Percentiles rank a stretch among this genome's conserved stretches.
phyloP scores from a whole-genome alignment of 2,888 invertebrate genomes.

The Leuctra nigra region DNA sequence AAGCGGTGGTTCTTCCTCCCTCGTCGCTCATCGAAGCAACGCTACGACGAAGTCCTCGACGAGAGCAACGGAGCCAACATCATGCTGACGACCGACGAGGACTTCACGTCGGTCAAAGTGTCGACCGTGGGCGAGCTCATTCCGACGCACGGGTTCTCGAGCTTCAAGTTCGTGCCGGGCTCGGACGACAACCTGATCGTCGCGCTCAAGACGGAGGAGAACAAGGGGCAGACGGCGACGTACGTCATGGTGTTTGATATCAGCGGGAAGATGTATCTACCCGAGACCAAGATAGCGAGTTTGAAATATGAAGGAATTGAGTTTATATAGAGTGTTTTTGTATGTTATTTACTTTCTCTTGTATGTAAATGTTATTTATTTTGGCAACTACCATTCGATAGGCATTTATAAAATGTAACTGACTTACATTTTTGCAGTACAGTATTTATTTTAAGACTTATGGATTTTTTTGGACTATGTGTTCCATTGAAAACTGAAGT shows the following conservation, averaged over 20 bases:
- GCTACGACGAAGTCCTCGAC: constrained; percentile 86
- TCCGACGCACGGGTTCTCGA: constrained; percentile 86
- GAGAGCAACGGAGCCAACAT: constrained; percentile 85
- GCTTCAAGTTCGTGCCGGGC: constrained; percentile 94
- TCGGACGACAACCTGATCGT: constrained; percentile 82
- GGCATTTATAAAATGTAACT: no score
- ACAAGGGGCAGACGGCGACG: constrained; percentile 77
- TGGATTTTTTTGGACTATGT: no score
- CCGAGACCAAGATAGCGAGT: constrained; percentile 72
- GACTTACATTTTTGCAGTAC: no score
- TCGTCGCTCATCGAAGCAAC: constrained; percentile 74
- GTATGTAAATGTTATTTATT: no score
- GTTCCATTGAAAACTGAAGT: no score
- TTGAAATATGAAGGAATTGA: constrained; percentile 93
- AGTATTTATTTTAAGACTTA: no score
- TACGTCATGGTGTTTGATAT: constrained; percentile 79
- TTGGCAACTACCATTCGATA: no score
- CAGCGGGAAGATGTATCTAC: constrained; percentile 67
- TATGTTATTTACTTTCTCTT: no score
- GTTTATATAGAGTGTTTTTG: constrained; percentile 61
- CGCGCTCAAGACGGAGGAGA: constrained; percentile 91
- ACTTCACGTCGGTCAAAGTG: constrained; percentile 62
- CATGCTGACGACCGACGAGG: constrained; percentile 71
- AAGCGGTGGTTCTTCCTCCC: constrained; percentile 92
- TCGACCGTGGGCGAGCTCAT: constrained; percentile 50